Percentiles rank a stretch among this genome's conserved stretches.
These are phyloP conservation scores for Sparus aurata DNA, from an alignment of 2,797 vertebrate species.

Conservation along the genomic window DNA sequence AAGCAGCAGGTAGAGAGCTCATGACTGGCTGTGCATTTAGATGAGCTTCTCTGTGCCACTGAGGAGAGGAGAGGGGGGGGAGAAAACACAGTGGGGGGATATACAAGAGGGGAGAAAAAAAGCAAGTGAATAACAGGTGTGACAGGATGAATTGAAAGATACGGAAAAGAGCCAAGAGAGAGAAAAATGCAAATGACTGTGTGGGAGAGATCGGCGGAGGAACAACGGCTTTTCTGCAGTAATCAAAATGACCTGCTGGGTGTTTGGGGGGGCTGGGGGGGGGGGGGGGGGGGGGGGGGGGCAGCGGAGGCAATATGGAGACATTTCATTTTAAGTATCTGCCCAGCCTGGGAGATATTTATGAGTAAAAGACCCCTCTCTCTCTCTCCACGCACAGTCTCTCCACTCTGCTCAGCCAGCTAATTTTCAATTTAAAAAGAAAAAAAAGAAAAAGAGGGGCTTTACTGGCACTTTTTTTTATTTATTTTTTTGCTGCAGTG, in stretches of 20 bases:
- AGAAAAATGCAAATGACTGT: constrained; percentile 79
- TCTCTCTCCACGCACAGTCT: background rate
- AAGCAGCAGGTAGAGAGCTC: constrained; percentile 70
- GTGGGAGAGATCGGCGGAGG: constrained; percentile 69
- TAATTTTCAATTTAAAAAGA: constrained; percentile 61
- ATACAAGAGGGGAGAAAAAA: constrained; percentile 20
- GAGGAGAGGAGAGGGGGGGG: constrained; percentile 6
- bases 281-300: too few relatives aligned
- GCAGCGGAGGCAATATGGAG: constrained; percentile 39
- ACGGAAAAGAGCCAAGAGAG: constrained; percentile 71
- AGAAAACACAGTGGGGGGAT: constrained; percentile 11
- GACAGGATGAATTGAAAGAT: constrained; percentile 71
- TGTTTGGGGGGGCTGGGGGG: too few relatives aligned
- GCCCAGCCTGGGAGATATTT: constrained; percentile 46
- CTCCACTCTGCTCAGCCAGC: background rate
- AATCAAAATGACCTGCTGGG: constrained; percentile 70
- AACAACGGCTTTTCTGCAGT: constrained; percentile 64
- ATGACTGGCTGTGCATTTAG: constrained; percentile 72
- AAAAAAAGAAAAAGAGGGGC: background rate
- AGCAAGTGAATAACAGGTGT: constrained; percentile 82
- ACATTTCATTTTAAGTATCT: constrained; percentile 48
- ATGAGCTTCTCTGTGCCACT: constrained; percentile 70
- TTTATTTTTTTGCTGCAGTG: constrained; percentile 42
- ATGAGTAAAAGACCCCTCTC: constrained; percentile 12
- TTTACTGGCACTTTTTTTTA: constrained; percentile 49